phyloP scores from a whole-genome alignment of 2,797 vertebrate species.

The Telmatherina bonti region DNA sequence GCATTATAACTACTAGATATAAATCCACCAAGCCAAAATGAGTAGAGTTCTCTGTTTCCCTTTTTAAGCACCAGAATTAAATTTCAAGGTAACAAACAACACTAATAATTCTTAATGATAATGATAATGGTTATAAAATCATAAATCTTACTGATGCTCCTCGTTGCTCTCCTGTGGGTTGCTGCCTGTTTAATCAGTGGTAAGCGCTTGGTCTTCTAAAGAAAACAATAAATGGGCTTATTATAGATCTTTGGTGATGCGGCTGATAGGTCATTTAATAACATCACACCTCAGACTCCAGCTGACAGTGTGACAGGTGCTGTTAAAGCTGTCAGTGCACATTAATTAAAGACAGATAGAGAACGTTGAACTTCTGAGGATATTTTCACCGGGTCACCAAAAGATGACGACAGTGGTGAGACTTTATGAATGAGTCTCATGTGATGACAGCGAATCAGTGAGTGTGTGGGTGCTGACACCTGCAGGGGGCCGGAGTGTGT shows the following conservation, averaged over 20 bases:
- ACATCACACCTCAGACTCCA: constrained; percentile 17
- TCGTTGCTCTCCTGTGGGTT: constrained; percentile 7
- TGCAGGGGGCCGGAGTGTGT: neutral
- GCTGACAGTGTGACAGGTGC: constrained; percentile 46
- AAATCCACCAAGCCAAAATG: neutral
- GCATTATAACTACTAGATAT: neutral
- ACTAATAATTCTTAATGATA: neutral
- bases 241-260: constrained; percentile 23
- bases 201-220: constrained; percentile 2
- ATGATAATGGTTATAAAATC: neutral
- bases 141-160: constrained; percentile 36
- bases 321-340: constrained; percentile 38
- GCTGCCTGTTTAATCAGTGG: constrained; percentile 9
- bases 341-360: constrained; percentile 10
- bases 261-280: constrained; percentile 14
- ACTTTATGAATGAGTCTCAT: constrained; percentile 47
- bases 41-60: neutral
- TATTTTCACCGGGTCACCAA: constrained; percentile 19
- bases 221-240: constrained; percentile 7
- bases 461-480: constrained; percentile 10
- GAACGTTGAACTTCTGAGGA: constrained; percentile 19
- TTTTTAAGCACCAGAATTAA: neutral
- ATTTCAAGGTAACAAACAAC: neutral
- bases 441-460: constrained; percentile 37
- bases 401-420: neutral